Conservation (phyloP, 1,140 invertebrate genomes). For the Magallana ariakensis region DNA sequence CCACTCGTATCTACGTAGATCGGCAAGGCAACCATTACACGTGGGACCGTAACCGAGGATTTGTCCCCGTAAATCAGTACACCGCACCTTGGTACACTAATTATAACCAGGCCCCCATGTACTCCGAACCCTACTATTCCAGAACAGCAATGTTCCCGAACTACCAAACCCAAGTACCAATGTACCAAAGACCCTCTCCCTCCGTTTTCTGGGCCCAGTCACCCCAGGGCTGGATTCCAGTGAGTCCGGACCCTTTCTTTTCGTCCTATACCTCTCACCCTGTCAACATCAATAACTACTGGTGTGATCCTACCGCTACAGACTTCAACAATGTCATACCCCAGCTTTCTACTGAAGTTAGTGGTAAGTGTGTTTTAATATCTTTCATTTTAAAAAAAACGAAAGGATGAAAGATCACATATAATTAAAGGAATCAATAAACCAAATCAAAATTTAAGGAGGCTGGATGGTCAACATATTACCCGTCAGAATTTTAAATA, state of each 20-base stretch:
- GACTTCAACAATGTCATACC: constrained; percentile 22
- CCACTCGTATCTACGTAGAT: not conserved
- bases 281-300: constrained; percentile 25
- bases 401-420: too few species aligned
- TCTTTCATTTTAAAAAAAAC: too few species aligned
- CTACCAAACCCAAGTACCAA: constrained; percentile 1
- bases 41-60: constrained; percentile 47
- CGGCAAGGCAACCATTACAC: constrained; percentile 41
- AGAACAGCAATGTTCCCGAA: not conserved
- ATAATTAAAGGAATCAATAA: too few species aligned
- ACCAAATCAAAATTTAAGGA: too few species aligned
- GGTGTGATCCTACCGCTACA: not conserved
- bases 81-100: not conserved
- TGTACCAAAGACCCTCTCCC: not conserved
- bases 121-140: not conserved
- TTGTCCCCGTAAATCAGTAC: constrained; percentile 31
- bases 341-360: not conserved
- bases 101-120: not conserved
- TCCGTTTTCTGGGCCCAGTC: not conserved
- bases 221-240: constrained; percentile 27
- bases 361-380: not conserved
- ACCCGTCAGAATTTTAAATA: too few species aligned
- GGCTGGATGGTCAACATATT: too few species aligned
- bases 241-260: constrained; percentile 9
- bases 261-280: not conserved